These are phyloP conservation scores for Scaptodrosophila latifasciaeformis DNA, from an alignment of 2,888 invertebrate genomes.

Conservation along the genomic window DNA sequence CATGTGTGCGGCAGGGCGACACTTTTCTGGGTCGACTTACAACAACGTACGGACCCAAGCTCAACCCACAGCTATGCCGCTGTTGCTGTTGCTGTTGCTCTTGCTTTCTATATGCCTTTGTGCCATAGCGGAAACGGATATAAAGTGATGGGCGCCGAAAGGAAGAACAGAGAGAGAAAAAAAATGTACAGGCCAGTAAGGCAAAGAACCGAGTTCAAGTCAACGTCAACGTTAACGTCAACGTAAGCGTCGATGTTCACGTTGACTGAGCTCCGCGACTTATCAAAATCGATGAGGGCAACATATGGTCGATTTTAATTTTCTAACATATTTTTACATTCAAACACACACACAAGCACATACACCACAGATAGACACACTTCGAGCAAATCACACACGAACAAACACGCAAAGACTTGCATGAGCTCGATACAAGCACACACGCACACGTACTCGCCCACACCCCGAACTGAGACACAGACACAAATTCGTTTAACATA, in stretches of 20 bases:
- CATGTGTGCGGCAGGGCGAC: no score
- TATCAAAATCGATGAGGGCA: conserved; percentile 63
- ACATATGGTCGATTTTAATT: conserved; percentile 66
- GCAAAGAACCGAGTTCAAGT: no score
- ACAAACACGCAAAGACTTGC: neutral
- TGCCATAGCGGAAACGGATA: conserved; percentile 52
- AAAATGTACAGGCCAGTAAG: no score
- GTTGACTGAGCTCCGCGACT: conserved; percentile 50
- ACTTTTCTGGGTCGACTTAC: no score
- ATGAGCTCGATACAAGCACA: neutral
- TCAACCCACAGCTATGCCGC: no score
- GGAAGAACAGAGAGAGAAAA: no score
- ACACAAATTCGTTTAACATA: conserved; percentile 60
- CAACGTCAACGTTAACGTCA: no score
- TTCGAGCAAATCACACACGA: conserved; percentile 4
- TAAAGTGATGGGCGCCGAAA: conserved; percentile 38
- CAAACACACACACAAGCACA: conserved; percentile 3
- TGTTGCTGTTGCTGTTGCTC: neutral
- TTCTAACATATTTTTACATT: conserved; percentile 42
- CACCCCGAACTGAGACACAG: conserved; percentile 1
- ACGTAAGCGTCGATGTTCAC: neutral
- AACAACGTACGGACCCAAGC: no score
- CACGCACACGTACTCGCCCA: conserved; percentile 7
- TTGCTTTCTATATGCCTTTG: neutral
- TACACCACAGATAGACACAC: conserved; percentile 15